Conservation (phyloP, 2,888 invertebrate species). For the Heliconius ethilla region DNA sequence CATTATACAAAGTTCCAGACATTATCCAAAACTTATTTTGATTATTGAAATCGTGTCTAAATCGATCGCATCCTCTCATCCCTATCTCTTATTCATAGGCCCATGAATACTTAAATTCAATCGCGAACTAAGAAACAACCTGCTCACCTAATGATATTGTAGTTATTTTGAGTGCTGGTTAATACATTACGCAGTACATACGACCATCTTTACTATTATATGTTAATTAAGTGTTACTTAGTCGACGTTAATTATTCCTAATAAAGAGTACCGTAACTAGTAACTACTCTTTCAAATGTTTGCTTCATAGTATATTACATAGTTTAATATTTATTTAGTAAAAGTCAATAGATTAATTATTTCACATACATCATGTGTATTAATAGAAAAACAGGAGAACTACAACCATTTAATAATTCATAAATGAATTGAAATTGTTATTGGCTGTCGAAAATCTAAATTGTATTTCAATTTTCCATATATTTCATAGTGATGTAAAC, state of each 20-base stretch:
- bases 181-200: constrained; percentile 32
- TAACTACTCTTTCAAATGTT: neutral
- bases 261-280: neutral
- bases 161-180: constrained; percentile 51
- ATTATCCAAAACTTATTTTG: constrained; percentile 58
- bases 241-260: neutral
- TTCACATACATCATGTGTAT: neutral
- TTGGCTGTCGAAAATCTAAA: no score
- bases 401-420: neutral
- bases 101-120: constrained; percentile 75
- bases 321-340: neutral
- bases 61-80: constrained; percentile 66
- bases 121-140: constrained; percentile 63
- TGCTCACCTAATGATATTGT: constrained; percentile 67
- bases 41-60: constrained; percentile 69
- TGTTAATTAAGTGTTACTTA: constrained; percentile 4
- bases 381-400: neutral
- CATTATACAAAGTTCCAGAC: constrained; percentile 39
- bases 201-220: constrained; percentile 20
- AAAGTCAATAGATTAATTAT: neutral
- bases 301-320: neutral
- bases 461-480: neutral
- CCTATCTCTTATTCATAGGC: constrained; percentile 72
- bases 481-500: constrained; percentile 22
- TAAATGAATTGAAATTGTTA: no score